Evolutionary conservation across 2,888 invertebrate genomes (phyloP), one percentile per base, ranked within the genome.

Genomic region (Hypselothyrea guttata): DNA sequence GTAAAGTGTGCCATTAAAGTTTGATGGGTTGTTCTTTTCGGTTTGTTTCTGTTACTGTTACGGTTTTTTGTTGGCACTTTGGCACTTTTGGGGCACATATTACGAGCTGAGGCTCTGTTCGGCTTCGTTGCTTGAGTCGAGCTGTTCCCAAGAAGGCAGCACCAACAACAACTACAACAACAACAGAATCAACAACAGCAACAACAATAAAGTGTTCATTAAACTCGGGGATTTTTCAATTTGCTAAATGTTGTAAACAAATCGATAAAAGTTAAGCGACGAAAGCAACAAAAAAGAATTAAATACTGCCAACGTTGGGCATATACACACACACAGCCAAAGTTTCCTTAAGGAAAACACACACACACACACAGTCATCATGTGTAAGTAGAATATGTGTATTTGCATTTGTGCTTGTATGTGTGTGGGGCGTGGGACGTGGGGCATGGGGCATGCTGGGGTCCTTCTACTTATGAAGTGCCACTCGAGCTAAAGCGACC

Each of bases 401-500:
- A n/a, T 22, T 41, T 5, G 28, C n/a, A 34, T 11, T 34, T 7
- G 13, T 33, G 46, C 31, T 31, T 38, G 8, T 44, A 35, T n/a
- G n/a, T 13, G 33, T 7, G 34, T 1, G 13, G 11, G 47, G 9
- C 16, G 12, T 8, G 8, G 30, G 18, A 1, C 12, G 46, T 0
- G 11, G 16, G 13, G 11, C 22, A 11, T 5, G 15, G 4, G 15
- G 27, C n/a, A 37, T 28, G 11, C 37, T 28, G 44, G 45, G 38
- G 12, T 38, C 31, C 51, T 37, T 15, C 45, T 22, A n/a, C n/a
- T n/a, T n/a, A 12, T 65, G 44, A 63, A 71, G 83, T 56, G 69
- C 63, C 74, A 81, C 84, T 81, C 48, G 45, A 74, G 68, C 60
- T 84, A 84, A 22, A 84, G 69, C 79, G 73, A 54, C 31, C 81